A percentile compares a stretch with the other conserved stretches of the same genome.
phyloP scores from a whole-genome alignment of 2,113 vertebrate species.

The Recurvirostra avosetta region DNA sequence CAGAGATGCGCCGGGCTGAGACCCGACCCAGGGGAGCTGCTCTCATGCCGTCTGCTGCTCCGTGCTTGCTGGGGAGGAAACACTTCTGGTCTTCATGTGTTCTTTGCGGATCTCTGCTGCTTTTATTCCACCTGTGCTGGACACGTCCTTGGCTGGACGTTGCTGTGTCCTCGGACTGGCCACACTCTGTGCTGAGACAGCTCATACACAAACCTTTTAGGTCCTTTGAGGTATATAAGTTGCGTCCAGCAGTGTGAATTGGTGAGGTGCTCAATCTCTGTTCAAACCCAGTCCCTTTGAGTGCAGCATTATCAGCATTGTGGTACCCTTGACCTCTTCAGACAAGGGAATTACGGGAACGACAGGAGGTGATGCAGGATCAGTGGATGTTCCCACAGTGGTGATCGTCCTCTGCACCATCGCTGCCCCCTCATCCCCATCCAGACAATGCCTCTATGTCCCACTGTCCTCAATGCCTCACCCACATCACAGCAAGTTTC shows the following conservation, averaged over 20 bases:
- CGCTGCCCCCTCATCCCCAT: neutral
- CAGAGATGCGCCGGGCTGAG: neutral
- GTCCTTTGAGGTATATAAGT: neutral
- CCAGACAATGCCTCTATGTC: fast-evolving
- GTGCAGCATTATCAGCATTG: neutral
- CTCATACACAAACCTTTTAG: neutral
- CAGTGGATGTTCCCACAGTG: neutral
- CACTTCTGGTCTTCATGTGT: fast-evolving
- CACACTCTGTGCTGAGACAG: neutral
- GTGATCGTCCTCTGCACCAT: fast-evolving
- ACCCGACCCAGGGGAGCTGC: neutral
- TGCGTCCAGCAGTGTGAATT: neutral
- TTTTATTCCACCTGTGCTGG: neutral
- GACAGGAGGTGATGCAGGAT: neutral
- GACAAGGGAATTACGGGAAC: fast-evolving
- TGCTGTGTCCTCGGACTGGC: neutral
- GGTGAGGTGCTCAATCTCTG: neutral
- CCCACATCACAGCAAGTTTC: too few species aligned
- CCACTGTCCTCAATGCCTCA: neutral
- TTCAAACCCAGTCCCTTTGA: fast-evolving
- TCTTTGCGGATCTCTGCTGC: neutral
- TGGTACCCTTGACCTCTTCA: neutral
- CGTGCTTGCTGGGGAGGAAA: neutral
- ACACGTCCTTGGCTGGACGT: neutral
- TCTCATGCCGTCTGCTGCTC: neutral